phyloP scores from a whole-genome alignment of 1,140 invertebrate genomes.

The Drosophila funebris region DNA sequence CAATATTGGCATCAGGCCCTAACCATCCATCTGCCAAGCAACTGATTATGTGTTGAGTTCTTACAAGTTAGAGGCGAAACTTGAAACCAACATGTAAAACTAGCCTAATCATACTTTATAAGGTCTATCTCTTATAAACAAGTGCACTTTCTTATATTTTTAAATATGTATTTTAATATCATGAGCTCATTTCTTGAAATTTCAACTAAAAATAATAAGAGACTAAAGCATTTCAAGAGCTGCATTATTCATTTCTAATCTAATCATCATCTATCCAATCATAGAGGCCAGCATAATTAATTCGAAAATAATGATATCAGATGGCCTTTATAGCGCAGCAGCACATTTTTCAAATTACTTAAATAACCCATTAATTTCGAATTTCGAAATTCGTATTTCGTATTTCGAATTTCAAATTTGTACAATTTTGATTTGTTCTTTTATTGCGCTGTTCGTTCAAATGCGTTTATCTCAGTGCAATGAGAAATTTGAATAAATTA shows the following conservation, averaged over 20 bases:
- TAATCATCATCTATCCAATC: neutral
- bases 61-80: neutral
- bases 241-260: neutral
- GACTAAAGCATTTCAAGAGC: neutral
- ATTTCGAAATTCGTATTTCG: slow-evolving; percentile 15
- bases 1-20: slow-evolving; percentile 19
- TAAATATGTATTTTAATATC: too few species aligned
- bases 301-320: slow-evolving; percentile 12
- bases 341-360: slow-evolving; percentile 58
- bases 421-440: neutral
- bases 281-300: slow-evolving; percentile 28
- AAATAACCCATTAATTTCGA: slow-evolving; percentile 51
- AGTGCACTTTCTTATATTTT: neutral
- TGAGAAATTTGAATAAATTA: slow-evolving; percentile 51
- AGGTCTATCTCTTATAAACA: too few species aligned
- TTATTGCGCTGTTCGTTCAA: slow-evolving; percentile 47
- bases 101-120: too few species aligned
- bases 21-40: neutral
- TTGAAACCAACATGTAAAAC: neutral
- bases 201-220: neutral
- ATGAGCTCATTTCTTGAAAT: too few species aligned
- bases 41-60: neutral
- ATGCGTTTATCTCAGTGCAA: slow-evolving; percentile 43
- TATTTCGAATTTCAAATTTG: too few species aligned
- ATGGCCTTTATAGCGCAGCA: slow-evolving; percentile 43